Conservation (phyloP, 2,888 invertebrate genomes). For the Lasioglossum zephyrum region DNA sequence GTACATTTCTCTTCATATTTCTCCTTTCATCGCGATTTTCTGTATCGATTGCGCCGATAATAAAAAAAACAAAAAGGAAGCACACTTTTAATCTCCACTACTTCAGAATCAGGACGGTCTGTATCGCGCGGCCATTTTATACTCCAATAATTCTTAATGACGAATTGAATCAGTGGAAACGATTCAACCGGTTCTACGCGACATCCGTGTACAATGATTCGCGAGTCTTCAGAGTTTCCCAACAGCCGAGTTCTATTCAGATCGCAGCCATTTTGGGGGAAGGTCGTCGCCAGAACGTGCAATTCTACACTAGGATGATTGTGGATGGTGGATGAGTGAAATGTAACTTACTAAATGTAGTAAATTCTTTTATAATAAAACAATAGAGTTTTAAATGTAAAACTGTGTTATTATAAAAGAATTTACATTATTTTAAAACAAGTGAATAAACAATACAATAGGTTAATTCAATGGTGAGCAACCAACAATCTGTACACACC, state of each 20-base stretch:
- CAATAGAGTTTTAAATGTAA: too few relatives aligned
- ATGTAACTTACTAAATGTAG: too few relatives aligned
- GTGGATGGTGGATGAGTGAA: background rate
- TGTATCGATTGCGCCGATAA: background rate
- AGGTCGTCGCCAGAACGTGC: background rate
- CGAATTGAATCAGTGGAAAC: background rate
- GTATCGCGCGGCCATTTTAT: background rate
- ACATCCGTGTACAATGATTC: background rate
- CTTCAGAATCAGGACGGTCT: background rate
- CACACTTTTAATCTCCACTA: background rate
- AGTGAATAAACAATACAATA: too few relatives aligned
- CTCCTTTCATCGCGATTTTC: slow-evolving; percentile 9
- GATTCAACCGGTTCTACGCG: background rate
- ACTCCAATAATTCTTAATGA: background rate
- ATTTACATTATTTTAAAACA: background rate
- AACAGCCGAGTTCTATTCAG: background rate
- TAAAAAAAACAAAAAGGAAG: background rate
- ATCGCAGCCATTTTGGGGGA: background rate
- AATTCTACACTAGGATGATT: background rate
- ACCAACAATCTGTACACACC: background rate
- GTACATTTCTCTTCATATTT: background rate
- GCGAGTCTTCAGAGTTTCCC: background rate
- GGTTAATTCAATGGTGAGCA: background rate
- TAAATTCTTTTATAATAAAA: too few relatives aligned
- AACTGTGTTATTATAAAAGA: too few relatives aligned